Evolutionary conservation across 2,797 vertebrate species (phyloP), one percentile per base, ranked within the genome.

Genomic region (Furcifer pardalis): DNA sequence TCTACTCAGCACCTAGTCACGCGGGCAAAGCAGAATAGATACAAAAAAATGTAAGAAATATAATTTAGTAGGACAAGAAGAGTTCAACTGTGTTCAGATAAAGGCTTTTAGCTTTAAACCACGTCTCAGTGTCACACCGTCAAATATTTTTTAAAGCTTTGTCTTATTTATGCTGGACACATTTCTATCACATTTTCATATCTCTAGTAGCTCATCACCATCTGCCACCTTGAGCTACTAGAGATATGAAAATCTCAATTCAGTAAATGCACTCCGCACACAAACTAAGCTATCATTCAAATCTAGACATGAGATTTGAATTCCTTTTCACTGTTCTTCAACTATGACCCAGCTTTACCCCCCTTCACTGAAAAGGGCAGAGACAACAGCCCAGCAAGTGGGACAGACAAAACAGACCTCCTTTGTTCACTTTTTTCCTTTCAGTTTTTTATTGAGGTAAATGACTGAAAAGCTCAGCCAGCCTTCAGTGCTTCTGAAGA

Each of bases 321-420:
- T 96, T 95, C 95, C 95, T 95, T 97, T 97, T 96, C 97, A 97
- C 92, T 95, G 89, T 95, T 96, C 95, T 95, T 95, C 93, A 95
- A 95, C 95, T 96, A 94, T 97, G 96, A 97, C 97, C 97, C 96
- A 94, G 93, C 94, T 95, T 94, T 96, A 95, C 91, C 89, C 93
- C 92, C 92, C 94, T 95, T 95, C 90, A 90, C 94, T 96, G 97
- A 96, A 97, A 98, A 97, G 96, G 96, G 96, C 95, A 92, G 97
- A 97, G 97, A 98, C 97, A 97, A 98, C 97, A 95, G 96, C 96
- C 95, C 97, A 96, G 95, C 96, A 97, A 97, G 96, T 96, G 95
- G 97, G 96, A 97, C 96, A 95, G 95, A 95, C 96, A 97, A 97
- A 97, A 99, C 98, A 99, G 97, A 97, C 96, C 95, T 96, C 94